phyloP scores from a whole-genome alignment of 2,113 vertebrate genomes.

The Macquaria ambigua region DNA sequence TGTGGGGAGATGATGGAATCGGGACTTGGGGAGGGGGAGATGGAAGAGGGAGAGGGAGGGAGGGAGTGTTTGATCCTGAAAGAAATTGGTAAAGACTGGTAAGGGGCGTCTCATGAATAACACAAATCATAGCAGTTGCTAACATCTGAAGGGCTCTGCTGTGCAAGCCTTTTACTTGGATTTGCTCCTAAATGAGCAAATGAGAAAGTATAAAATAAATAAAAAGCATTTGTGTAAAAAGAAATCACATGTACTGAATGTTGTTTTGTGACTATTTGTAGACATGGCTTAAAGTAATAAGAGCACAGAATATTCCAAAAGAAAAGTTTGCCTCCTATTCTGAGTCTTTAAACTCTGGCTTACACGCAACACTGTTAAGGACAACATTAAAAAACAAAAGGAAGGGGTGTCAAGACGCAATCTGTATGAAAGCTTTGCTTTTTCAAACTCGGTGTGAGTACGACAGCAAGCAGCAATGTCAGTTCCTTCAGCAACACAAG shows the following conservation, averaged over 20 bases:
- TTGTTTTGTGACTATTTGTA: neutral
- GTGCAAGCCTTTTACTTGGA: conserved; percentile 1
- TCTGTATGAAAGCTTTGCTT: conserved; percentile 29
- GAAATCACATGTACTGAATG: neutral
- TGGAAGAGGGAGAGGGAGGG: neutral
- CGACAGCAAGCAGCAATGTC: conserved; percentile 3
- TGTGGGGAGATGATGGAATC: conserved; percentile 55
- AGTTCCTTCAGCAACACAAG: conserved; percentile 5
- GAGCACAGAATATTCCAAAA: neutral
- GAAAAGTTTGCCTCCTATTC: neutral
- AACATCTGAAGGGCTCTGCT: conserved; percentile 9
- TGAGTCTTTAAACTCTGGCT: conserved; percentile 5
- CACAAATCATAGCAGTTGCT: conserved; percentile 42
- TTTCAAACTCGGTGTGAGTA: neutral
- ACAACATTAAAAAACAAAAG: conserved; percentile 24
- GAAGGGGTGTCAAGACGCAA: conserved; percentile 21
- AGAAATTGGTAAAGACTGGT: conserved; percentile 45
- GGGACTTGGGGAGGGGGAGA: conserved; percentile 46
- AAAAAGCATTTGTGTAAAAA: neutral
- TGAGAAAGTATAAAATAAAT: neutral
- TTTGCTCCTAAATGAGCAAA: conserved; percentile 2
- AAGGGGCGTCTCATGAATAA: conserved; percentile 54
- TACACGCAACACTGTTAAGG: neutral
- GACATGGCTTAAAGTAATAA: neutral
- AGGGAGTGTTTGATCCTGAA: conserved; percentile 31